Conservation (phyloP, 1,140 invertebrate species). For the Drosophila lowei region DNA sequence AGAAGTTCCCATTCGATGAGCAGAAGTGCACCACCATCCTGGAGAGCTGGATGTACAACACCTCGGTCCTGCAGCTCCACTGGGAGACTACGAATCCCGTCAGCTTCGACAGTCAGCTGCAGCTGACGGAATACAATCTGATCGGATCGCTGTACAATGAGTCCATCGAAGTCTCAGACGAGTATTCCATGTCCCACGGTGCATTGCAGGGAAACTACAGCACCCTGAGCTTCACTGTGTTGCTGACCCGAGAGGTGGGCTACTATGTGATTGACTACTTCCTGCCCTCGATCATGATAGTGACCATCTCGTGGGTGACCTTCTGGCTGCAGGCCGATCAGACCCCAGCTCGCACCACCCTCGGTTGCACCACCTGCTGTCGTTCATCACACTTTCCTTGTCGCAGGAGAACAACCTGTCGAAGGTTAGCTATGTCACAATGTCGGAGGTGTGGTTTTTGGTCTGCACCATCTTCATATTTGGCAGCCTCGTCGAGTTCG, state of each 20-base stretch:
- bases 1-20: constrained; percentile 93
- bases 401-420: constrained; percentile 90
- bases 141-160: constrained; percentile 87
- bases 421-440: constrained; percentile 94
- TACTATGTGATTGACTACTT: constrained; percentile 96
- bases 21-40: constrained; percentile 90
- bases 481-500: constrained; percentile 93
- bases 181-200: constrained; percentile 86
- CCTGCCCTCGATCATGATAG: constrained; percentile 93
- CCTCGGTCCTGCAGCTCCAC: constrained; percentile 88
- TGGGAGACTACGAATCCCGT: constrained; percentile 90
- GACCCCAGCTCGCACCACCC: constrained; percentile 90
- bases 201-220: constrained; percentile 92
- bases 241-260: constrained; percentile 90
- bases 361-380: constrained; percentile 92
- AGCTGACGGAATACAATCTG: constrained; percentile 91
- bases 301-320: constrained; percentile 94
- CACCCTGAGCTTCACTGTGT: constrained; percentile 90
- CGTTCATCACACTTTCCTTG: constrained; percentile 93
- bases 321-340: constrained; percentile 95
- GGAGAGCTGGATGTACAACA: constrained; percentile 93
- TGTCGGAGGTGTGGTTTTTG: constrained; percentile 94
- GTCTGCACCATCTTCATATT: constrained; percentile 93
- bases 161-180: constrained; percentile 85
- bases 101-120: constrained; percentile 89